phyloP scores from a whole-genome alignment of 2,113 vertebrate genomes.

The Scolopax mira region DNA sequence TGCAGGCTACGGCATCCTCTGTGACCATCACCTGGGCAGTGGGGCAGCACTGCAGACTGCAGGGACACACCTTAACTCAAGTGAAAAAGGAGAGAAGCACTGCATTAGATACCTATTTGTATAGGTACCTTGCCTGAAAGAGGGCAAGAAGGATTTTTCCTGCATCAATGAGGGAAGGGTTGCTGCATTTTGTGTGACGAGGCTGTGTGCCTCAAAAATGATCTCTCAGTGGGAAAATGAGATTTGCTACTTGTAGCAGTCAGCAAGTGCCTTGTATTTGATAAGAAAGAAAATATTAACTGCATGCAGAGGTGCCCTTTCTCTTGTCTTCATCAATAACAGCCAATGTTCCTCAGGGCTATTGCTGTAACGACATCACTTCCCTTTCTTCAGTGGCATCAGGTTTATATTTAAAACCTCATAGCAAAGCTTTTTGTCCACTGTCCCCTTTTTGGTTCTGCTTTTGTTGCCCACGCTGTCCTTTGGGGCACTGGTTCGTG shows the following conservation, averaged over 20 bases:
- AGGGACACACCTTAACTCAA: not conserved
- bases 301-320: not conserved
- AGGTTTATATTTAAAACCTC: not conserved
- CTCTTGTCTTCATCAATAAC: not conserved
- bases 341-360: not conserved
- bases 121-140: not conserved
- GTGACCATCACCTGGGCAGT: not conserved
- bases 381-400: not conserved
- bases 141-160: not conserved
- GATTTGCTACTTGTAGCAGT: not conserved
- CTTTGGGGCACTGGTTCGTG: not conserved
- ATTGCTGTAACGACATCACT: not conserved
- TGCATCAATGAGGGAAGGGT: not conserved
- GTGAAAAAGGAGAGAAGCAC: not conserved
- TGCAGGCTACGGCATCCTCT: accelerated
- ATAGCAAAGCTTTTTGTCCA: not conserved
- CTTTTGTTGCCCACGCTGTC: accelerated
- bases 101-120: not conserved
- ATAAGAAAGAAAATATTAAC: not conserved
- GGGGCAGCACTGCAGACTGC: not conserved
- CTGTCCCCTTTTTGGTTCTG: not conserved
- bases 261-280: not conserved
- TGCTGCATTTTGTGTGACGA: accelerated
- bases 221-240: not conserved
- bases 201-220: not conserved